Conservation (phyloP, 2,113 vertebrate genomes). For the Typhlomys cinereus region DNA sequence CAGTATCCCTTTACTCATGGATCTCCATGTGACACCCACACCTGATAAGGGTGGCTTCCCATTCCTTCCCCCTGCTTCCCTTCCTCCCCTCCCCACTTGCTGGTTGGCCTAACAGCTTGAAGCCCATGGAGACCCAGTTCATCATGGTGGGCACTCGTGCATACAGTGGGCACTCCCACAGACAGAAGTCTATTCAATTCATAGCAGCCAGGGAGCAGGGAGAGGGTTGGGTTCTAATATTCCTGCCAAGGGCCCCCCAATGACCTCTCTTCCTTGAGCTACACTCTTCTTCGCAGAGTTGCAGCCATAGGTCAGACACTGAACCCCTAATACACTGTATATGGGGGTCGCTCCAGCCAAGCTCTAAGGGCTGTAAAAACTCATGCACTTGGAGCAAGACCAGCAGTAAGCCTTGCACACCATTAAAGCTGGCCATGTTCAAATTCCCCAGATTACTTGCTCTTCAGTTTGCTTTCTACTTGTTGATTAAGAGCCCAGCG, state of each 20-base stretch:
- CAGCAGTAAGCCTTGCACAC: background rate
- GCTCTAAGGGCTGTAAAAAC: background rate
- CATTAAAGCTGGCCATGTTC: background rate
- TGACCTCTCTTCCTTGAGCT: background rate
- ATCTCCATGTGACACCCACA: no score
- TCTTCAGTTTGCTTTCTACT: background rate
- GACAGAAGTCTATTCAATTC: background rate
- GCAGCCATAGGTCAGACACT: background rate
- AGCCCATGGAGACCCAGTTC: background rate
- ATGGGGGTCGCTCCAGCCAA: background rate
- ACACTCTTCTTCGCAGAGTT: background rate
- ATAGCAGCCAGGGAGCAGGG: background rate
- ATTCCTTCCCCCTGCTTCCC: background rate
- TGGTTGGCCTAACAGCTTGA: background rate
- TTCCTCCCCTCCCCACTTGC: background rate
- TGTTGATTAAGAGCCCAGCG: background rate
- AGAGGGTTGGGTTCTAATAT: background rate
- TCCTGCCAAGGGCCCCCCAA: no score
- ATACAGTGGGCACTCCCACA: background rate
- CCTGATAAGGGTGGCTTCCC: no score
- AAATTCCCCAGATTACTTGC: background rate
- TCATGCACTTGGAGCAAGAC: background rate
- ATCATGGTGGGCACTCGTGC: background rate
- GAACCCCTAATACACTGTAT: background rate
- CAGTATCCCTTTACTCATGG: no score